A percentile compares a stretch with the other conserved stretches of the same genome.
These are phyloP conservation scores for Anableps anableps DNA, from an alignment of 2,797 vertebrate genomes.

Conservation along the genomic window DNA sequence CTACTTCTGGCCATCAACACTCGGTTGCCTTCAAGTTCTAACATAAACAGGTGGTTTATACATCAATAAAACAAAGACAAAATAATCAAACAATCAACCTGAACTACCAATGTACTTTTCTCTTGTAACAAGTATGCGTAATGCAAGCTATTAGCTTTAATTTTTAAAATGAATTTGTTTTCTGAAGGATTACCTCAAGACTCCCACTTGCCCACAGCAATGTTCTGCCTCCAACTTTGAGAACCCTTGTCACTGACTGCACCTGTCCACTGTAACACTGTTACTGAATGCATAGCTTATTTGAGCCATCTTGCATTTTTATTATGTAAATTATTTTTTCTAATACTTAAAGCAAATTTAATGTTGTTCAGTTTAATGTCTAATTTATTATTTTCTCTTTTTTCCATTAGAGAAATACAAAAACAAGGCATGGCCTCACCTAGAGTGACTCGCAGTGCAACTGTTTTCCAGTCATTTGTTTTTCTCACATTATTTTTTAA, in stretches of 20 bases:
- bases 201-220: not conserved
- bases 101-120: not conserved
- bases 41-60: not conserved
- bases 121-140: not conserved
- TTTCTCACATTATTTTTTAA: no score
- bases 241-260: no score
- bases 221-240: no score
- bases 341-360: not conserved
- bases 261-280: not conserved
- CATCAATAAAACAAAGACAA: not conserved
- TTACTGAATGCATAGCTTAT: not conserved
- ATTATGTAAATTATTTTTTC: not conserved
- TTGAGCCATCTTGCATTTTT: not conserved
- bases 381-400: no score
- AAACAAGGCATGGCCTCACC: not conserved
- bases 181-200: not conserved
- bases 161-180: not conserved
- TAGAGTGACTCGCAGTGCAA: no score
- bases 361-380: no score
- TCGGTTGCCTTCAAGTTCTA: not conserved
- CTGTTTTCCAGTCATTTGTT: no score
- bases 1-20: rapidly evolving
- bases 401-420: no score
- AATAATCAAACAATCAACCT: no score
- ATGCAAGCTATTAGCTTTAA: not conserved